phyloP scores from a whole-genome alignment of 2,888 invertebrate genomes.

The Nematopogon swammerdamellus region DNA sequence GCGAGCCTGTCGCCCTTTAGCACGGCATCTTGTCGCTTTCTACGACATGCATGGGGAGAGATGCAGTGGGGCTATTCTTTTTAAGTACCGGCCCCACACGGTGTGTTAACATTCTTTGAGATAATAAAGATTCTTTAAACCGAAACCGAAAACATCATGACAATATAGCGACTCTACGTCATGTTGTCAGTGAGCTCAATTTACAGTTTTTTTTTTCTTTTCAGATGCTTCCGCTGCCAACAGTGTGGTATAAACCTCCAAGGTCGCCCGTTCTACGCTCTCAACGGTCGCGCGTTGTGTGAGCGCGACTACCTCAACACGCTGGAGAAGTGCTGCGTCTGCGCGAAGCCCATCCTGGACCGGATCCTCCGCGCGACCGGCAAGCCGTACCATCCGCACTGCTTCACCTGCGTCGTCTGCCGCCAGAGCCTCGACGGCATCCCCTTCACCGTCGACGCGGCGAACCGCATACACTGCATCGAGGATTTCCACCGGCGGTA shows the following conservation, averaged over 20 bases:
- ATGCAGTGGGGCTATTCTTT: no score
- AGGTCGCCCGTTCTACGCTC: conserved; percentile 92
- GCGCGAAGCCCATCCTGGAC: conserved; percentile 91
- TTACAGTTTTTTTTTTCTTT: no score
- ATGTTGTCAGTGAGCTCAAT: no score
- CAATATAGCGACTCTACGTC: no score
- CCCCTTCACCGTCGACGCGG: conserved; percentile 97
- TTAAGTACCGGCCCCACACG: no score
- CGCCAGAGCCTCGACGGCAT: conserved; percentile 95
- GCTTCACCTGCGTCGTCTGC: conserved; percentile 96
- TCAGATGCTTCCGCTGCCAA: conserved; percentile 88
- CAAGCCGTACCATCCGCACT: conserved; percentile 95
- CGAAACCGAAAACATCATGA: no score
- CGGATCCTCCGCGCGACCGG: conserved; percentile 93
- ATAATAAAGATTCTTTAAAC: no score
- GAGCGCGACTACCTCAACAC: conserved; percentile 95
- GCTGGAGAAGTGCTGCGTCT: conserved; percentile 96
- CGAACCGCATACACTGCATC: conserved; percentile 97
- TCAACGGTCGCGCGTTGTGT: conserved; percentile 94
- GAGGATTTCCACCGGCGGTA: conserved; percentile 99
- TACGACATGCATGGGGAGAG: no score
- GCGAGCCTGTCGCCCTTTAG: no score
- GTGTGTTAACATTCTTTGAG: no score
- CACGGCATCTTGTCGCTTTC: no score
- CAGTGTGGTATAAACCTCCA: conserved; percentile 81